phyloP scores from a whole-genome alignment of 2,888 invertebrate species.

The Dolomedes plantarius region DNA sequence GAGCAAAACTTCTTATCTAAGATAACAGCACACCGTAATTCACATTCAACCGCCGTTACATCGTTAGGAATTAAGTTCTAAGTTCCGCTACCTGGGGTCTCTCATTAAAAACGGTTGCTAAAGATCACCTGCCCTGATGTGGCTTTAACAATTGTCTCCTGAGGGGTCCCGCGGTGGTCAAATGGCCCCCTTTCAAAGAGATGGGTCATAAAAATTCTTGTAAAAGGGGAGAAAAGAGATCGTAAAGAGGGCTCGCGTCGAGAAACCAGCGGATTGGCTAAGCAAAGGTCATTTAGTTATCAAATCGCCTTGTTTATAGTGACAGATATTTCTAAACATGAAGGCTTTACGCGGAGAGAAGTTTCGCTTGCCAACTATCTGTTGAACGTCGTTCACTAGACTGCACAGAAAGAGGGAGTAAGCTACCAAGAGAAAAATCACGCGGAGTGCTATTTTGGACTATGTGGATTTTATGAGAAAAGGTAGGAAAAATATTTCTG shows the following conservation, averaged over 20 bases:
- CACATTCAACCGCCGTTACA: neutral
- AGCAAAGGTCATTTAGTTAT: conserved; percentile 70
- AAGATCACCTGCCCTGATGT: conserved; percentile 64
- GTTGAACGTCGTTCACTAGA: conserved; percentile 20
- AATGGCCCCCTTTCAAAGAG: conserved; percentile 31
- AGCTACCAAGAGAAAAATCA: too few species aligned
- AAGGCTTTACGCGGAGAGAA: conserved; percentile 54
- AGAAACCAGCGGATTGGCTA: conserved; percentile 63
- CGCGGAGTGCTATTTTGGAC: too few species aligned
- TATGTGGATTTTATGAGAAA: too few species aligned
- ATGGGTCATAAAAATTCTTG: conserved; percentile 65
- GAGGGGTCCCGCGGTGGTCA: conserved; percentile 49
- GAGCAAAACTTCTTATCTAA: neutral
- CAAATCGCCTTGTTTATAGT: conserved; percentile 71
- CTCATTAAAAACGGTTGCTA: conserved; percentile 33
- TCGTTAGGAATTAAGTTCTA: neutral
- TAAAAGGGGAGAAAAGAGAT: conserved; percentile 61
- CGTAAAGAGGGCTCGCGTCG: conserved; percentile 45
- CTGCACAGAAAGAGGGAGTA: neutral
- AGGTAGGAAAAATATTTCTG: too few species aligned
- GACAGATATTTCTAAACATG: conserved; percentile 70
- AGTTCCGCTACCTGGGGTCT: conserved; percentile 12
- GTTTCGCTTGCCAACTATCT: conserved; percentile 24
- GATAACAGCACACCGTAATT: neutral
- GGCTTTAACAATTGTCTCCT: conserved; percentile 54